Evolutionary conservation across 2,113 vertebrate species (phyloP).

Genomic region (Aythya baeri): DNA sequence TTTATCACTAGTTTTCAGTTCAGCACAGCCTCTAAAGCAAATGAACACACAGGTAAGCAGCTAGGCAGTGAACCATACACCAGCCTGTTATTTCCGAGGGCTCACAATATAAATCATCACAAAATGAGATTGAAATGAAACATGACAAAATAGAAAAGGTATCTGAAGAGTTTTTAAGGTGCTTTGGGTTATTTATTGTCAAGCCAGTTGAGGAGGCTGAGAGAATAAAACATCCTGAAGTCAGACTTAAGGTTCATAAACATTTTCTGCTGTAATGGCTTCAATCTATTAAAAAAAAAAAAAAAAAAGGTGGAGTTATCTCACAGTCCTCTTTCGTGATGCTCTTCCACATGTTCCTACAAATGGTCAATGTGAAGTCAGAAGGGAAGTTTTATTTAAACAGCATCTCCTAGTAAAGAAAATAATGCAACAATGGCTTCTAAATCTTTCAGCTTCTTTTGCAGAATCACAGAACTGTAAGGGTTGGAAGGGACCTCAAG

Average conservation of each 20-base stretch:
- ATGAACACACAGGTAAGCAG: neutral
- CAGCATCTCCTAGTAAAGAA: neutral
- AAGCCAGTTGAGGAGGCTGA: neutral
- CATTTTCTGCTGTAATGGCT: neutral
- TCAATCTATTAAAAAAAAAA: neutral
- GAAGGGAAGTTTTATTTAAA: neutral
- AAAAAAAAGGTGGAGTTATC: neutral
- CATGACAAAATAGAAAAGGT: neutral
- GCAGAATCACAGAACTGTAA: too few species aligned
- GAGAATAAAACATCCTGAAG: neutral
- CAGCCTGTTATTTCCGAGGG: neutral
- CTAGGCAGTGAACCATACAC: neutral
- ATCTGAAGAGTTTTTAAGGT: neutral
- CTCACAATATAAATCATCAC: neutral
- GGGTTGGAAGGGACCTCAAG: too few species aligned
- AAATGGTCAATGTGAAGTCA: neutral
- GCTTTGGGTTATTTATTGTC: neutral
- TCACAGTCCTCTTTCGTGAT: rapidly evolving
- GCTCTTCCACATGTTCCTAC: neutral
- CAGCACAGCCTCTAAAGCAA: neutral
- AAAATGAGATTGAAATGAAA: neutral
- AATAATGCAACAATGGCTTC: neutral
- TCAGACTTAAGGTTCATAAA: neutral
- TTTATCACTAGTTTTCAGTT: neutral
- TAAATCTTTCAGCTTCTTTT: neutral